Evolutionary conservation across 2,888 invertebrate genomes (phyloP).

Genomic region (Allophyes oxyacanthae): DNA sequence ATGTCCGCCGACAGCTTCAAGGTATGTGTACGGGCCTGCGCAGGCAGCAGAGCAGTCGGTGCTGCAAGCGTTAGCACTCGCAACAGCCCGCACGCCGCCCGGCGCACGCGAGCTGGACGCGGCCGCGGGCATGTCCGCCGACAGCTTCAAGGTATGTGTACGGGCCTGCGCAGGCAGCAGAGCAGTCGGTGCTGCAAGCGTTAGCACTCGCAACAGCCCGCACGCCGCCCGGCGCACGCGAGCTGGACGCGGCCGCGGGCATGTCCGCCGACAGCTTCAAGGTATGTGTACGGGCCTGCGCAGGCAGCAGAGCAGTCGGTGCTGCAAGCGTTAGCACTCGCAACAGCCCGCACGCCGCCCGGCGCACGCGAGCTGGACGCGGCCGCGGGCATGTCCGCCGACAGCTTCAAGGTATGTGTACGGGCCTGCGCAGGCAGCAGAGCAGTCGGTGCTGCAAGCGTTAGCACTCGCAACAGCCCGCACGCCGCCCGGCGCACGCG

Average conservation of each 20-base stretch:
- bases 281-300: slow-evolving; percentile 71
- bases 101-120: slow-evolving; percentile 91
- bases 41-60: slow-evolving; percentile 99
- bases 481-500: slow-evolving; percentile 93
- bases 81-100: slow-evolving; percentile 94
- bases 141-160: slow-evolving; percentile 91
- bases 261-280: slow-evolving; percentile 92
- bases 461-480: slow-evolving; percentile 95
- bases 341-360: slow-evolving; percentile 94
- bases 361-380: slow-evolving; percentile 91
- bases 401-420: slow-evolving; percentile 91
- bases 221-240: slow-evolving; percentile 93
- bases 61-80: slow-evolving; percentile 96
- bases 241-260: slow-evolving; percentile 91
- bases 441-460: slow-evolving; percentile 98
- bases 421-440: no score
- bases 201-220: slow-evolving; percentile 95
- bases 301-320: slow-evolving; percentile 99
- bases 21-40: slow-evolving; percentile 71
- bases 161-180: no score
- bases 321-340: slow-evolving; percentile 96
- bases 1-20: slow-evolving; percentile 92
- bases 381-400: slow-evolving; percentile 90
- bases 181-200: slow-evolving; percentile 98
- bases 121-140: slow-evolving; percentile 90